Conservation (phyloP, 2,797 vertebrate genomes). For the Myiotriccus ornatus region DNA sequence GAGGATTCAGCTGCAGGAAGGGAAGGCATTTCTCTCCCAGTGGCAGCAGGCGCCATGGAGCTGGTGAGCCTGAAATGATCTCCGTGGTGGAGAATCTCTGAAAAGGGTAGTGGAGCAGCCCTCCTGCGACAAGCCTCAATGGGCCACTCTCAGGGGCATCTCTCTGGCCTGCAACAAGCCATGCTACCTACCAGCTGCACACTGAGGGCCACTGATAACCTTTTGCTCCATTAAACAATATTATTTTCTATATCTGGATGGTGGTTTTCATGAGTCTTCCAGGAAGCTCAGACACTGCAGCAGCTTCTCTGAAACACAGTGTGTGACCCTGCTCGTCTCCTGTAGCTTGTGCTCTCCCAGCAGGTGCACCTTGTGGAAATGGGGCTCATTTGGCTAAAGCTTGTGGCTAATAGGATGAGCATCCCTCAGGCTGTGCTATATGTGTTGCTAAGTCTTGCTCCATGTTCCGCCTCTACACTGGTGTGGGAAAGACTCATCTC, state of each 20-base stretch:
- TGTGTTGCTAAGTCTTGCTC: background rate
- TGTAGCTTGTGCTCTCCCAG: background rate
- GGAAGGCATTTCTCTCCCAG: background rate
- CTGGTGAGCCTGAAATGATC: background rate
- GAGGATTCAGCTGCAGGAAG: slow-evolving; percentile 26
- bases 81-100: background rate
- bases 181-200: background rate
- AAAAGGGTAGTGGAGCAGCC: background rate
- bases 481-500: background rate
- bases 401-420: background rate
- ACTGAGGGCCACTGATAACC: slow-evolving; percentile 39
- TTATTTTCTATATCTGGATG: slow-evolving; percentile 58
- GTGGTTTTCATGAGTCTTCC: slow-evolving; percentile 54
- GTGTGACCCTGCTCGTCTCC: background rate
- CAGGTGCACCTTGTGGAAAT: background rate
- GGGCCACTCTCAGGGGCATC: background rate
- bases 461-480: background rate
- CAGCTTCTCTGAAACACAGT: background rate
- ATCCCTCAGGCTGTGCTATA: background rate
- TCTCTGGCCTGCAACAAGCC: slow-evolving; percentile 7
- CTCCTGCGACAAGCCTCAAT: background rate
- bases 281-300: slow-evolving; percentile 12
- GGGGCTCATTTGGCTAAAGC: background rate
- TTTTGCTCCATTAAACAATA: slow-evolving; percentile 64
- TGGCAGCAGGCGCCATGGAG: background rate